Conservation (phyloP, 2,113 vertebrate genomes). For the Grammomys surdaster region DNA sequence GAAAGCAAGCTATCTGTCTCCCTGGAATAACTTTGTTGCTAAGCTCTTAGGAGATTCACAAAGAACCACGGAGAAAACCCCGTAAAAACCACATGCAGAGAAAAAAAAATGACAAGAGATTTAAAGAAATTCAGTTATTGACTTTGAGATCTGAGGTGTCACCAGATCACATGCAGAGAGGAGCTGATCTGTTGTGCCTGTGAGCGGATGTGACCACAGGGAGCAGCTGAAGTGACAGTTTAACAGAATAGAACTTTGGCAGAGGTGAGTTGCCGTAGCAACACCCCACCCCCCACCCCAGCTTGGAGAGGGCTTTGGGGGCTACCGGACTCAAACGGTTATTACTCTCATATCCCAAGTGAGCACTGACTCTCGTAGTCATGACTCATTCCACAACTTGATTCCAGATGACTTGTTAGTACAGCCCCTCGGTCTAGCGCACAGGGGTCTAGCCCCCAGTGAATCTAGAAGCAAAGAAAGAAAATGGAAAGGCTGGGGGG, state of each 20-base stretch:
- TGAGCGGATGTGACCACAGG: background rate
- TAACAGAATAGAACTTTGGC: constrained; percentile 77
- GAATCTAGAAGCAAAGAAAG: background rate
- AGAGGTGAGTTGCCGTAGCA: background rate
- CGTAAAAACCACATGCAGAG: background rate
- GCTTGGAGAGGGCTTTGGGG: background rate
- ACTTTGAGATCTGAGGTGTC: background rate
- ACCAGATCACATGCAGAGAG: background rate
- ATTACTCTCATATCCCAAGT: background rate
- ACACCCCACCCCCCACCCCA: too few species aligned
- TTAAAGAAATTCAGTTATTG: constrained; percentile 3
- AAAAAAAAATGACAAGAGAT: background rate
- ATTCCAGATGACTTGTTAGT: background rate
- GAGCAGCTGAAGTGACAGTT: constrained; percentile 50
- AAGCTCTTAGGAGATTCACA: background rate
- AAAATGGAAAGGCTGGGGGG: background rate
- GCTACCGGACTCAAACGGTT: background rate
- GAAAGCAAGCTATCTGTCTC: background rate
- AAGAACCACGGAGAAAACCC: background rate
- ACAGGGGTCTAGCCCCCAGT: background rate
- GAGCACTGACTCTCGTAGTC: background rate
- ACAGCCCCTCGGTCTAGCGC: background rate
- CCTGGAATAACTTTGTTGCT: background rate
- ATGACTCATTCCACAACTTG: background rate
- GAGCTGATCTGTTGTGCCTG: background rate